A percentile compares a stretch with the other conserved stretches of the same genome.
Evolutionary conservation across 2,888 invertebrate genomes (phyloP).

Genomic region (Thymelicus lineola): DNA sequence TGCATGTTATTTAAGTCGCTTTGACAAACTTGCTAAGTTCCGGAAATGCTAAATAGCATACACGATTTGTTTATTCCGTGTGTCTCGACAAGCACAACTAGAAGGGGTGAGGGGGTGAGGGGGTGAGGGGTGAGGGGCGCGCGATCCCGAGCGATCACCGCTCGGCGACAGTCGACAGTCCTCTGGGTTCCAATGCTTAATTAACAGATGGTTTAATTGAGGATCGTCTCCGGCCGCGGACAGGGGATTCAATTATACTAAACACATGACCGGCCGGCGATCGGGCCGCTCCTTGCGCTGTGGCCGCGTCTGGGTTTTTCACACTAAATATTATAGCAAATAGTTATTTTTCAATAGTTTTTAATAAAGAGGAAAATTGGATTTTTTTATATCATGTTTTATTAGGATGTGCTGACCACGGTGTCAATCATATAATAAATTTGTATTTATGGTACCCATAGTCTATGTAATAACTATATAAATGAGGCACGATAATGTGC

Average conservation of each 20-base stretch:
- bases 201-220: slow-evolving; percentile 34
- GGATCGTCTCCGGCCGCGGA: slow-evolving; percentile 10
- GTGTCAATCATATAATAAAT: too few relatives aligned
- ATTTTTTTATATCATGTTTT: too few relatives aligned
- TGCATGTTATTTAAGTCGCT: too few relatives aligned
- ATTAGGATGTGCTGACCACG: too few relatives aligned
- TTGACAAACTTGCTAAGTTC: too few relatives aligned
- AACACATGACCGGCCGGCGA: slow-evolving; percentile 4
- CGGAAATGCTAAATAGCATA: too few relatives aligned
- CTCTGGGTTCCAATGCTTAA: slow-evolving; percentile 24
- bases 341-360: not conserved
- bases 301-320: too few relatives aligned
- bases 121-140: not conserved
- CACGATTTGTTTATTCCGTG: too few relatives aligned
- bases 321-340: not conserved
- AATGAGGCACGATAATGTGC: too few relatives aligned
- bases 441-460: too few relatives aligned
- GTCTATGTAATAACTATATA: too few relatives aligned
- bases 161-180: not conserved
- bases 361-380: not conserved
- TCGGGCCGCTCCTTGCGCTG: too few relatives aligned
- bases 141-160: not conserved
- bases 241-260: slow-evolving; percentile 27
- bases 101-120: not conserved
- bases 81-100: not conserved